Percentiles rank a stretch among this genome's conserved stretches.
These are phyloP conservation scores for Halcyon leucocephala DNA, from an alignment of 2,797 vertebrate species.

Conservation along the genomic window DNA sequence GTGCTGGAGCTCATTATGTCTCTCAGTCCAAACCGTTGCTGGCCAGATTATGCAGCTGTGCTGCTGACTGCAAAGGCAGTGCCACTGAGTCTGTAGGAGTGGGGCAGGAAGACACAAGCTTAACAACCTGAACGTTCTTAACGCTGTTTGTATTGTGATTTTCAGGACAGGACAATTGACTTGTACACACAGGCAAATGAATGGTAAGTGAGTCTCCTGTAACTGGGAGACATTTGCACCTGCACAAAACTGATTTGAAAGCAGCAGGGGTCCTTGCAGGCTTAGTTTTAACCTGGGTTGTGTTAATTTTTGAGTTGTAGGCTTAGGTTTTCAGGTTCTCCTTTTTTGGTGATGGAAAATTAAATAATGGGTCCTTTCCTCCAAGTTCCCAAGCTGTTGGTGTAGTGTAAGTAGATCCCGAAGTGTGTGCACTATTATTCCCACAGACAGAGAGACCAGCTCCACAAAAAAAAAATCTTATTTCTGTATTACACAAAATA, in stretches of 20 bases:
- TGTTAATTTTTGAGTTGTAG: not conserved
- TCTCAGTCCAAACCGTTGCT: not conserved
- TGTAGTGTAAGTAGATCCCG: not conserved
- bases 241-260: not conserved
- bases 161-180: slow-evolving; percentile 82
- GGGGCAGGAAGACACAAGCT: not conserved
- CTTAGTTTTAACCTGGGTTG: not conserved
- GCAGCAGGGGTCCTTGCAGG: not conserved
- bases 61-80: not conserved
- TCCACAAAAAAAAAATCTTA: not conserved
- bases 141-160: slow-evolving; percentile 44
- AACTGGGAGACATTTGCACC: not conserved
- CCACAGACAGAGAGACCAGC: not conserved
- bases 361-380: not conserved
- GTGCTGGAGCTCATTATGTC: not conserved
- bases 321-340: not conserved
- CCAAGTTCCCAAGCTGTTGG: not conserved
- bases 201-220: slow-evolving; percentile 78
- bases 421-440: not conserved
- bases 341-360: not conserved
- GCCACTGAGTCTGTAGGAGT: not conserved
- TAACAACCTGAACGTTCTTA: not conserved
- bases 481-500: not conserved
- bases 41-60: rapidly evolving
- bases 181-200: slow-evolving; percentile 80